These are phyloP conservation scores for Hippoglossus hippoglossus DNA, from an alignment of 2,797 vertebrate genomes.

Conservation along the genomic window DNA sequence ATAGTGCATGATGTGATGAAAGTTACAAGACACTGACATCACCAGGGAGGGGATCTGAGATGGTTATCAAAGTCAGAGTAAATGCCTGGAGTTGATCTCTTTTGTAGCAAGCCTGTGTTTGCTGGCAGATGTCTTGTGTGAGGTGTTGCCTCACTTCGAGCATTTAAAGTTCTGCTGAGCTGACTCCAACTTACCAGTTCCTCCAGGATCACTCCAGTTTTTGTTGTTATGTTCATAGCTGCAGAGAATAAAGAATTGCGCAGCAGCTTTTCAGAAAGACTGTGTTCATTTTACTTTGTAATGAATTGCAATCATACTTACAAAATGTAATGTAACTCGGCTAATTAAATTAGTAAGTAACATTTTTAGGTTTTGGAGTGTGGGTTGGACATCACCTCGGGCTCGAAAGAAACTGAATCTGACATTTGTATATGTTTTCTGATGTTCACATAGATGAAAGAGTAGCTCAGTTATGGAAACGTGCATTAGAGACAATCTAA, in stretches of 20 bases:
- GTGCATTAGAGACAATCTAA: too few species aligned
- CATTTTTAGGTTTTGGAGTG: too few species aligned
- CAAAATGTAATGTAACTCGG: neutral
- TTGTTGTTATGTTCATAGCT: neutral
- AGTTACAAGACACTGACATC: slow-evolving; percentile 54
- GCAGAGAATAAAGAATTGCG: neutral
- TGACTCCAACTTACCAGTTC: neutral
- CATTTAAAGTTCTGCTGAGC: slow-evolving; percentile 38
- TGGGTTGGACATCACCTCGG: too few species aligned
- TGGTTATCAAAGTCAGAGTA: slow-evolving; percentile 30
- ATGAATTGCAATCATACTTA: neutral
- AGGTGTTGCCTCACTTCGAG: slow-evolving; percentile 41
- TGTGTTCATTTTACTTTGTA: neutral
- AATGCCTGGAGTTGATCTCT: slow-evolving; percentile 18
- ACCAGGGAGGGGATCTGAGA: slow-evolving; percentile 43
- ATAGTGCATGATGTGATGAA: slow-evolving; percentile 41
- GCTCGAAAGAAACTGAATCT: too few species aligned
- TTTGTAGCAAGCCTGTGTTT: slow-evolving; percentile 8
- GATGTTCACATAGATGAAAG: neutral
- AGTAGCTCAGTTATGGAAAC: neutral
- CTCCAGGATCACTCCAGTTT: slow-evolving; percentile 12
- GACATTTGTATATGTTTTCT: too few species aligned
- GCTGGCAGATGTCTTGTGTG: slow-evolving; percentile 24
- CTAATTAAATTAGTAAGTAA: too few species aligned
- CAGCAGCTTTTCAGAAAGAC: neutral